Evolutionary conservation across 2,113 vertebrate genomes (phyloP).

Genomic region (Gasterosteus aculeatus): DNA sequence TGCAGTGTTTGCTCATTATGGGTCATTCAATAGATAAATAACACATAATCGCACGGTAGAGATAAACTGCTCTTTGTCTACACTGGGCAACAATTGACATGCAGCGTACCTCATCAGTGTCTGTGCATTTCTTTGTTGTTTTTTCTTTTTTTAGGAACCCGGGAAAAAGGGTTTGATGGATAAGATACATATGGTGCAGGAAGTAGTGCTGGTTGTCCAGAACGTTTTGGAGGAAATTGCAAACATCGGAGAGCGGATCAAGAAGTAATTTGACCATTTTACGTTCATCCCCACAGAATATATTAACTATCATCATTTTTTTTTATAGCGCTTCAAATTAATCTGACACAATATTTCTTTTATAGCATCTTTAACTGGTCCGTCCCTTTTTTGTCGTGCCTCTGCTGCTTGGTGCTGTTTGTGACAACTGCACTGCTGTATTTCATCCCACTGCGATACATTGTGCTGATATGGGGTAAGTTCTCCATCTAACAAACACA

Average conservation of each 20-base stretch:
- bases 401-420: constrained; percentile 87
- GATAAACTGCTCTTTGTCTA: constrained; percentile 77
- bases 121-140: constrained; percentile 53
- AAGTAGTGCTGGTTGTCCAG: constrained; percentile 92
- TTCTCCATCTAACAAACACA: constrained; percentile 1
- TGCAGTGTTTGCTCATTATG: constrained; percentile 79
- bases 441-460: constrained; percentile 90
- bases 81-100: constrained; percentile 69
- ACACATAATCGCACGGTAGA: constrained; percentile 72
- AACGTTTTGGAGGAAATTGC: constrained; percentile 90
- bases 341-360: constrained; percentile 20
- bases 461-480: constrained; percentile 95
- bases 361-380: constrained; percentile 96
- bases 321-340: background rate
- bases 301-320: background rate
- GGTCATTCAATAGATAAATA: constrained; percentile 81
- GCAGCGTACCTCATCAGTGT: constrained; percentile 69
- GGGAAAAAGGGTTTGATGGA: constrained; percentile 94
- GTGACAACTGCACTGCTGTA: constrained; percentile 83
- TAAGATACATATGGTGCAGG: constrained; percentile 97
- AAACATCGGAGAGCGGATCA: constrained; percentile 92
- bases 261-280: constrained; percentile 87
- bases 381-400: constrained; percentile 89
- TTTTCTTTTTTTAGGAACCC: constrained; percentile 82
- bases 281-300: background rate